A percentile compares a stretch with the other conserved stretches of the same genome.
phyloP scores from a whole-genome alignment of 2,888 invertebrate genomes.

The Oscheius onirici region DNA sequence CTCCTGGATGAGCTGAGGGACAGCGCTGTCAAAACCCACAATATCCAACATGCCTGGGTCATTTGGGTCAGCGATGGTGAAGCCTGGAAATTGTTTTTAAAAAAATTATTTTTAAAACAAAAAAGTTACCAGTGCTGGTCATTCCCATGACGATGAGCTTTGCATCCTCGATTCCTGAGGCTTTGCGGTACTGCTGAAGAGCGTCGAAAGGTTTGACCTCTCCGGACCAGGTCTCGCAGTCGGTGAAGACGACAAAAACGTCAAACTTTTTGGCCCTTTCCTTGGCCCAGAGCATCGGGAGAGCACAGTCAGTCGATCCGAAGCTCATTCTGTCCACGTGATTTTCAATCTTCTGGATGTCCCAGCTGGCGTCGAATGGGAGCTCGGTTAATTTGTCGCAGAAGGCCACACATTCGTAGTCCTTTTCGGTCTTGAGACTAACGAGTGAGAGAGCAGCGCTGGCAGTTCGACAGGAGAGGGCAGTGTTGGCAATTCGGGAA shows the following conservation, averaged over 20 bases:
- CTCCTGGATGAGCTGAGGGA: constrained; percentile 20
- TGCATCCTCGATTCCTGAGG: constrained; percentile 65
- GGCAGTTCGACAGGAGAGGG: constrained; percentile 59
- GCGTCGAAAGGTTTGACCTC: constrained; percentile 75
- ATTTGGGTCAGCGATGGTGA: constrained; percentile 72
- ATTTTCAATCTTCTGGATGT: constrained; percentile 44
- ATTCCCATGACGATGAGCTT: constrained; percentile 68
- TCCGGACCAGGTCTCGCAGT: constrained; percentile 73
- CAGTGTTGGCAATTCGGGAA: constrained; percentile 43
- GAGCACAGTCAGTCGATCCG: constrained; percentile 69
- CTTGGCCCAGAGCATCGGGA: constrained; percentile 80
- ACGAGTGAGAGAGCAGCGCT: constrained; percentile 71
- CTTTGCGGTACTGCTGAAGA: constrained; percentile 77
- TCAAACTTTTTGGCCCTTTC: constrained; percentile 78
- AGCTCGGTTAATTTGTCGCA: constrained; percentile 50
- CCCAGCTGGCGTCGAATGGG: constrained; percentile 55
- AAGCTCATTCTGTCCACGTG: constrained; percentile 46
- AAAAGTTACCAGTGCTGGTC: constrained; percentile 63
- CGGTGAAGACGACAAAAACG: constrained; percentile 81
- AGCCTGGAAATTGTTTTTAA: constrained; percentile 37
- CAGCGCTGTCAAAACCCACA: constrained; percentile 22
- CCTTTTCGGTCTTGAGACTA: constrained; percentile 69
- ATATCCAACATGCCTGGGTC: constrained; percentile 73
- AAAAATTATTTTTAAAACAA: neutral
- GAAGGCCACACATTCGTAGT: constrained; percentile 58